Evolutionary conservation across 2,888 invertebrate species (phyloP).

Genomic region (Cosmia trapezina): DNA sequence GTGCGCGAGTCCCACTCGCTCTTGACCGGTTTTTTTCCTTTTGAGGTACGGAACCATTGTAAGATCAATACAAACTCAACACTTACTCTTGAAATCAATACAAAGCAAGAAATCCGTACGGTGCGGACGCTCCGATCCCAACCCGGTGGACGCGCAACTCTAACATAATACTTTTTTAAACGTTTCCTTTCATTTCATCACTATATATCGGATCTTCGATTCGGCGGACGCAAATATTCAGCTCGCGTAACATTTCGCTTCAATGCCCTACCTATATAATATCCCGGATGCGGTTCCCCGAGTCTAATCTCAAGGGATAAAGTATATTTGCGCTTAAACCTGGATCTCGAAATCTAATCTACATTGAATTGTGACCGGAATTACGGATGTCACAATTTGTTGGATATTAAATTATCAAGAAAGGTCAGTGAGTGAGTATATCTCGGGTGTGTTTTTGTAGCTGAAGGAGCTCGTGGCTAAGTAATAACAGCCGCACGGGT

Average conservation of each 20-base stretch:
- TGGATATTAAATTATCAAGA: constrained; percentile 48
- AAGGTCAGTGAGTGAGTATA: constrained; percentile 10
- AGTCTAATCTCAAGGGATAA: constrained; percentile 49
- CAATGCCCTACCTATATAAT: background rate
- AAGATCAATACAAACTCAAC: too few species aligned
- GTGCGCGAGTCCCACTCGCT: too few species aligned
- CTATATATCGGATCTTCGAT: background rate
- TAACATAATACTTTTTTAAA: background rate
- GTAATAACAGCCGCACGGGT: too few species aligned
- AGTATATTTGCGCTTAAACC: constrained; percentile 47
- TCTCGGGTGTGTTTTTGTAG: background rate
- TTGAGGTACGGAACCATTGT: too few species aligned
- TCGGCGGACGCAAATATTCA: constrained; percentile 1
- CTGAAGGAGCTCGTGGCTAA: too few species aligned
- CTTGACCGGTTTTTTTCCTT: too few species aligned
- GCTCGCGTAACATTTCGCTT: constrained; percentile 7
- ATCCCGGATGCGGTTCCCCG: constrained; percentile 27
- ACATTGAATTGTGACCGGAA: constrained; percentile 46
- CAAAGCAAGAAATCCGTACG: too few species aligned
- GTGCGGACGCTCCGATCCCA: too few species aligned
- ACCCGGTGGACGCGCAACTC: too few species aligned
- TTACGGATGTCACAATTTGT: constrained; percentile 42
- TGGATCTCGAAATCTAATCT: constrained; percentile 39
- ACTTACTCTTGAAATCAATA: too few species aligned
- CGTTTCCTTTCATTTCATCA: background rate